These are phyloP conservation scores for Erebia ligea DNA, from an alignment of 2,888 invertebrate genomes.

Conservation along the genomic window DNA sequence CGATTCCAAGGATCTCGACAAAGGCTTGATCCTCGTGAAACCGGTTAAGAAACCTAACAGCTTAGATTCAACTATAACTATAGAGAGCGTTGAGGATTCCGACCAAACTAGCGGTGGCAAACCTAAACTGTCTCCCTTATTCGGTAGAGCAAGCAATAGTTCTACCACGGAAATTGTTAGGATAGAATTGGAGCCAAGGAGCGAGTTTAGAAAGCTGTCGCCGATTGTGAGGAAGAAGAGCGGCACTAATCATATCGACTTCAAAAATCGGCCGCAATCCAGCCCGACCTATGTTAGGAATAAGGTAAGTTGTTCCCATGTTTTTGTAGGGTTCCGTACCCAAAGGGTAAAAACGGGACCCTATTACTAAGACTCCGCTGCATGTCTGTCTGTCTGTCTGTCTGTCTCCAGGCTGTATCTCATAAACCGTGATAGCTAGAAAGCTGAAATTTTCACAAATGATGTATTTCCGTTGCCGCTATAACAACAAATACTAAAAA, in stretches of 20 bases:
- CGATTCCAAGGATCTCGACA: constrained; percentile 47
- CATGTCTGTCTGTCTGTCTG: too few relatives aligned
- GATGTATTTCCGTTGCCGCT: too few relatives aligned
- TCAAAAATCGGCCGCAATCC: constrained; percentile 71
- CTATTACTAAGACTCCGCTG: too few relatives aligned
- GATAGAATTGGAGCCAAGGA: constrained; percentile 72
- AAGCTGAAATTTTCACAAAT: too few relatives aligned
- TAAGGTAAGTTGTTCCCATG: constrained; percentile 34
- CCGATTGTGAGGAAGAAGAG: constrained; percentile 66
- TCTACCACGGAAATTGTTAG: constrained; percentile 58
- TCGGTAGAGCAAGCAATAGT: constrained; percentile 62
- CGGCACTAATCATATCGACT: constrained; percentile 65
- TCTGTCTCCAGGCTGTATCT: too few relatives aligned
- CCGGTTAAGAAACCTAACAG: constrained; percentile 63
- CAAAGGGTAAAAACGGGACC: too few relatives aligned
- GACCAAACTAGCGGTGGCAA: constrained; percentile 57
- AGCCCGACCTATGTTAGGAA: constrained; percentile 67
- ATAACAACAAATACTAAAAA: too few relatives aligned
- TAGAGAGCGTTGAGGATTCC: constrained; percentile 67
- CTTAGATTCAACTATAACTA: constrained; percentile 70
- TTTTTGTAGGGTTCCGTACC: too few relatives aligned
- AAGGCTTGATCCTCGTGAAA: constrained; percentile 69
- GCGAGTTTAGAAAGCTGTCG: constrained; percentile 71
- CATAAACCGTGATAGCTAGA: too few relatives aligned
- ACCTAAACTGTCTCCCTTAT: constrained; percentile 73